These are phyloP conservation scores for Clarias platycephalus DNA, from an alignment of 2,797 vertebrate species.

Conservation along the genomic window DNA sequence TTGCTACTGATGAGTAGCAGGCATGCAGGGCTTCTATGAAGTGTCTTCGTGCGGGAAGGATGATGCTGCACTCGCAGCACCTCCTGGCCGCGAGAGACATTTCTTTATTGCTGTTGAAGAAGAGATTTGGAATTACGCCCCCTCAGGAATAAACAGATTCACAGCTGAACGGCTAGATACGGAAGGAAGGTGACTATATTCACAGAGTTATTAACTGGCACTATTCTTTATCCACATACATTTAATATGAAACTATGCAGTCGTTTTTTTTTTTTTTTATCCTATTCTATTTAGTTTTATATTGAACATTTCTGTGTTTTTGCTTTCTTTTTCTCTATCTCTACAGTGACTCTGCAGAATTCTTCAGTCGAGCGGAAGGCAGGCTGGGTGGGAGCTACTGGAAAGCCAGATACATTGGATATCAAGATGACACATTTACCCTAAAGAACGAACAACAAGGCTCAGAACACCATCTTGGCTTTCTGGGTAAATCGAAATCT, in stretches of 20 bases:
- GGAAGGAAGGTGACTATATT: constrained; percentile 9
- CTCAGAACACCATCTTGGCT: constrained; percentile 76
- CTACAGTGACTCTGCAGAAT: constrained; percentile 74
- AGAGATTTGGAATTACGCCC: constrained; percentile 79
- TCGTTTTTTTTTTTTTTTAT: too few species aligned
- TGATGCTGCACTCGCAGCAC: constrained; percentile 40
- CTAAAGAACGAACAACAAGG: constrained; percentile 57
- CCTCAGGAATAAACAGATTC: constrained; percentile 72
- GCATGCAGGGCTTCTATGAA: constrained; percentile 79
- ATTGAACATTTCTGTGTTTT: not conserved
- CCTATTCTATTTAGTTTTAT: not conserved
- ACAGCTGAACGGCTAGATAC: constrained; percentile 62
- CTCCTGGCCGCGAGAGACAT: constrained; percentile 62
- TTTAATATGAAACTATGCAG: not conserved
- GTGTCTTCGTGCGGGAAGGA: constrained; percentile 67
- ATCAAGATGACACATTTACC: constrained; percentile 71
- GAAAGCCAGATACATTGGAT: constrained; percentile 77
- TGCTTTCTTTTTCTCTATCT: not conserved
- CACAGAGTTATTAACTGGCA: not conserved
- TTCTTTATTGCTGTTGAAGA: constrained; percentile 82
- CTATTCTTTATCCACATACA: not conserved
- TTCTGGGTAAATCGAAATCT: constrained; percentile 73
- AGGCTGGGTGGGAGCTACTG: constrained; percentile 79
- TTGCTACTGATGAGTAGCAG: constrained; percentile 66
- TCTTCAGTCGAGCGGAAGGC: constrained; percentile 70